Conservation (phyloP, 1,140 invertebrate genomes). For the Pantala flavescens region DNA sequence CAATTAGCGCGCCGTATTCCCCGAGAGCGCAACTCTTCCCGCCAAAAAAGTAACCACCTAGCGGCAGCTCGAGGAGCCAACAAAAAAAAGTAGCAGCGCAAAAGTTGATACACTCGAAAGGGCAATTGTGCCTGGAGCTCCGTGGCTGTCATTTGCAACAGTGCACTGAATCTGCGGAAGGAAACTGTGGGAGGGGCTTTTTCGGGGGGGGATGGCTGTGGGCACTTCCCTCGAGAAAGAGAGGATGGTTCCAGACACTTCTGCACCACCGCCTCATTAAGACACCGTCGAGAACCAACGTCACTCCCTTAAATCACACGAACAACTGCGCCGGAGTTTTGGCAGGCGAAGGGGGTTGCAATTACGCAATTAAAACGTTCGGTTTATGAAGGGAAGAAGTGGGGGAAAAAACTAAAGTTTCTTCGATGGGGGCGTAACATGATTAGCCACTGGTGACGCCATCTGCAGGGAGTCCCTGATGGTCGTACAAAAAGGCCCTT, state of each 20-base stretch:
- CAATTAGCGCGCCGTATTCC: too few relatives aligned
- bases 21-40: too few relatives aligned
- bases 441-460: too few relatives aligned
- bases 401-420: too few relatives aligned
- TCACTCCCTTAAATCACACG: too few relatives aligned
- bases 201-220: background rate
- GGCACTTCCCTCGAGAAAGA: background rate
- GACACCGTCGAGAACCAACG: background rate
- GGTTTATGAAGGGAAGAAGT: too few relatives aligned
- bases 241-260: background rate
- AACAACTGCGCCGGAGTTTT: background rate
- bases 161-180: background rate
- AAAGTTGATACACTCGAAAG: background rate
- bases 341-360: background rate
- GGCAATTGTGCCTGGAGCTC: background rate
- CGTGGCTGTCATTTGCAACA: background rate
- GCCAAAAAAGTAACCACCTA: too few relatives aligned
- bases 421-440: too few relatives aligned
- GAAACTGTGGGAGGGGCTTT: background rate
- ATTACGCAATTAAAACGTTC: background rate
- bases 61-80: too few relatives aligned
- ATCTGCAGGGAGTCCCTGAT: too few relatives aligned
- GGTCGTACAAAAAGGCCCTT: too few relatives aligned
- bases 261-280: background rate
- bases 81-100: too few relatives aligned